Evolutionary conservation across 2,888 invertebrate genomes (phyloP), one percentile per base, ranked within the genome.

Genomic region (Helicoverpa assulta): DNA sequence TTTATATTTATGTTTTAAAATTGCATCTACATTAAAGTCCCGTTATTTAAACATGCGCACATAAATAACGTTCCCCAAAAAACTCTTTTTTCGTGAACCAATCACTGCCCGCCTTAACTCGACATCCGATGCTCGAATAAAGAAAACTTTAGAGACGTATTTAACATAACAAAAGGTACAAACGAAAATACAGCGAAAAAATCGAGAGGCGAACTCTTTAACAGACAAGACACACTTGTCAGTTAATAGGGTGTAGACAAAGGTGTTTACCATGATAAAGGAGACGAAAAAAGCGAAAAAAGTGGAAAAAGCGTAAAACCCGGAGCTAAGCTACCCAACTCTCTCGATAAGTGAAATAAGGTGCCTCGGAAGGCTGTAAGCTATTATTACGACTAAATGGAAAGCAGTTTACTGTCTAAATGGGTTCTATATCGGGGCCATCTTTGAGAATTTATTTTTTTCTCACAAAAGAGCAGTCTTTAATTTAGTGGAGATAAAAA

Each of bases 201-300:
- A 80, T 82, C 76, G 79, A 70, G 59, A 78, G 40, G 50, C 66
- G 72, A 81, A 86, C 84, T 81, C 83, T 85, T 85, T 77, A 78
- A 77, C 77, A 71, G 72, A 68, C 63, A 74, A 80, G 81, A 80
- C 83, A 81, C 72, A 81, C 83, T 85, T 84, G 86, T 84, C 87
- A 81, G 83, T 80, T 87, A 85, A 88, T 85, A 86, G 81, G 81
- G 70, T 85, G 83, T 85, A 87, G 88, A 86, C 86, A 87, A 86
- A 87, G 81, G 86, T 88, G 86, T 84, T 87, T 84, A 84, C 82
- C 88, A 86, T 86, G 85, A 88, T 86, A 87, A 85, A 88, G 81
- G 67, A 67, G 70, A 37, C 64, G 67, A 64, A 61, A 65, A 72
- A 59, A 69, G 61, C 64, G 67, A 61, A 61, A 65, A 72, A 59